Base-by-base conservation (phyloP, 1,140 invertebrate species). In the Scaptomyza graminum region DNA sequence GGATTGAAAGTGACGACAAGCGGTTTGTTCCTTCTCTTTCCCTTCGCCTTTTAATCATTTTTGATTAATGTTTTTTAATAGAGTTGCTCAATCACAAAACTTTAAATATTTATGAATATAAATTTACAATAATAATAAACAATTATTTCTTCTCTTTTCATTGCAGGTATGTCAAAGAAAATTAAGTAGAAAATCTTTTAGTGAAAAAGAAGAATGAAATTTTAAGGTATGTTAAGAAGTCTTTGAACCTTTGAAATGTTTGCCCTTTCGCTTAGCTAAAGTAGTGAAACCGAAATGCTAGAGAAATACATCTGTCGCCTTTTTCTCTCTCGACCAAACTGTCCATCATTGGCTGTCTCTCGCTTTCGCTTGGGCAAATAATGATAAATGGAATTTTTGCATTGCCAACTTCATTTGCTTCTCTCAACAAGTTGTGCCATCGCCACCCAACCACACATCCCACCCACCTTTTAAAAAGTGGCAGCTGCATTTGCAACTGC, bases 301-400 rank as follows among this genome's bases (percentile, higher is more conserved):
- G 6, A 11, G 12, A 49, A 50, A 34, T 60, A 15, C 28, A 46
- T 9, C 12, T 47, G 15, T 34, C 22, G 3, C 43, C 1, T 11
- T 13, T 8, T 25, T 49, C 16, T 43, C 0, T 31, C 16, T 43
- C 0, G 18, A 5, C n/a, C 37, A n/a, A 5, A 12, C 37, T n/a
- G 12, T 22, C 18, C 37, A n/a, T 41, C 11, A 41, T 34, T 34
- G 37, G 37, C 47, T 34, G 31, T 8, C 9, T 41, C 28, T 60
- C 43, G 31, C 31, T 34, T 9, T 55, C 44, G 31, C 37, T 11
- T 39, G 31, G 31, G 52, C 62, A 71, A 83, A 75, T 72, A 79
- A 78, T 78, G 78, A 82, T 78, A 87, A 87, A 85, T 87, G 63
- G 74, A 74, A 87, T 82, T 87, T 87, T 77, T 82, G 68, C 76